phyloP scores from a whole-genome alignment of 2,888 invertebrate genomes.

The Liopterus haemorrhoidalis region DNA sequence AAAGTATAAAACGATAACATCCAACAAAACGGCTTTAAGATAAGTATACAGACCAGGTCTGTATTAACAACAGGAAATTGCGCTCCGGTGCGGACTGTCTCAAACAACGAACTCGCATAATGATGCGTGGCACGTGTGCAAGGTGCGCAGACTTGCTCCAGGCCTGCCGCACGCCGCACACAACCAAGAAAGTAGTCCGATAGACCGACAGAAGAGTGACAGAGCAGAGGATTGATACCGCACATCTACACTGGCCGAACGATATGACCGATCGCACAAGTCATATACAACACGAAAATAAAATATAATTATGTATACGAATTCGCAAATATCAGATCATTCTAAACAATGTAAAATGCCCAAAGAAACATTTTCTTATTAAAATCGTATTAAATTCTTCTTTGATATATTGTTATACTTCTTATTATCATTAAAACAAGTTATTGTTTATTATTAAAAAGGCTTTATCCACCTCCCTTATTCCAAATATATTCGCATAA shows the following conservation, averaged over 20 bases:
- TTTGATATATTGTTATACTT: slow-evolving; percentile 44
- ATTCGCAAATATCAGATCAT: slow-evolving; percentile 22
- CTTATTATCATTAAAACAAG: slow-evolving; percentile 43
- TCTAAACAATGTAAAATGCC: slow-evolving; percentile 42
- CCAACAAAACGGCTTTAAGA: slow-evolving; percentile 4
- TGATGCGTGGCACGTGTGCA: neutral
- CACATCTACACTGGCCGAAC: neutral
- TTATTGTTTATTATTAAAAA: slow-evolving; percentile 43
- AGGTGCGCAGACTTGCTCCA: slow-evolving; percentile 1
- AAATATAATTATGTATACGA: too few species aligned
- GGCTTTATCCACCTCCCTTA: slow-evolving; percentile 37
- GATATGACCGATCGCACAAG: slow-evolving; percentile 7
- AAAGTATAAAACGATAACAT: too few species aligned
- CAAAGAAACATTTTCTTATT: slow-evolving; percentile 44
- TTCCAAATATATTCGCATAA: slow-evolving; percentile 38
- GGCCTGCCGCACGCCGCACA: neutral
- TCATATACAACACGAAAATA: slow-evolving; percentile 10
- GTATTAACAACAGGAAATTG: neutral
- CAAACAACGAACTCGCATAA: neutral
- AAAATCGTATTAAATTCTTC: slow-evolving; percentile 47
- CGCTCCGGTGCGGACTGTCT: neutral
- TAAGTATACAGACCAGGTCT: neutral
- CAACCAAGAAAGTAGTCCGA: neutral
- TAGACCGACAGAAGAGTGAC: too few species aligned
- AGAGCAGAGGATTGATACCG: too few species aligned